Base-by-base conservation (phyloP, 2,113 vertebrate species). In the Prietella phreatophila region DNA sequence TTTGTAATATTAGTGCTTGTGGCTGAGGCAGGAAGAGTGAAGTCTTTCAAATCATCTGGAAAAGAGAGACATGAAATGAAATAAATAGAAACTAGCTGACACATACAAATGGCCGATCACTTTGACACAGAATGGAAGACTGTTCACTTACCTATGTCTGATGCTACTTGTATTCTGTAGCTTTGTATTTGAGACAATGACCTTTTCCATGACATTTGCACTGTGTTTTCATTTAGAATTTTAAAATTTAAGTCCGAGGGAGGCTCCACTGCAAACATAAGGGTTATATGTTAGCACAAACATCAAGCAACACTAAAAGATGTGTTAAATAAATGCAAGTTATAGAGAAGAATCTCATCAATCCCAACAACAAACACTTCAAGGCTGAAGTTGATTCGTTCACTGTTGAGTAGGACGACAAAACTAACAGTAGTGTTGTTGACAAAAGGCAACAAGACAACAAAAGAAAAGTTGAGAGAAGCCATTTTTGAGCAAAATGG, bases 211-310 rank as follows among this genome's bases (percentile, higher is more conserved):
- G 97, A 96, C 98, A 99, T 99, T 94, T 97, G 96, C 96, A 99
- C 98, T 94, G 97, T 97, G 94, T 96, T 97, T 93, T 99, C 98
- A 97, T 98, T 97, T 96, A 98, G 93, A 96, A 99, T 99, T 96
- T 97, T 97, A 97, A 98, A 99, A 96, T 97, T 98, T 95, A 99
- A 97, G 93, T 98, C 94, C 96, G 97, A 96, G 69, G 98, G 98
- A 89, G 98, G 96, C 71, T 98, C 97, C 96, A 99, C 98, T 99
- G 97, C 89, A 97, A 98, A 94, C 27, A 89, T 92, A 88, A 93
- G n/a, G 93, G 91, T 78, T 88, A 27, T 50, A 50, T 42, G 92
- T 95, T 91, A 95, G 89, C 88, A 89, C 92, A 91, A 17, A 42
- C 13, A 30, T n/a, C 27, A 39, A 53, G 22, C 91, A 90, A 90